These are phyloP conservation scores for Eumaeus atala DNA, from an alignment of 1,140 invertebrate species.

Conservation along the genomic window DNA sequence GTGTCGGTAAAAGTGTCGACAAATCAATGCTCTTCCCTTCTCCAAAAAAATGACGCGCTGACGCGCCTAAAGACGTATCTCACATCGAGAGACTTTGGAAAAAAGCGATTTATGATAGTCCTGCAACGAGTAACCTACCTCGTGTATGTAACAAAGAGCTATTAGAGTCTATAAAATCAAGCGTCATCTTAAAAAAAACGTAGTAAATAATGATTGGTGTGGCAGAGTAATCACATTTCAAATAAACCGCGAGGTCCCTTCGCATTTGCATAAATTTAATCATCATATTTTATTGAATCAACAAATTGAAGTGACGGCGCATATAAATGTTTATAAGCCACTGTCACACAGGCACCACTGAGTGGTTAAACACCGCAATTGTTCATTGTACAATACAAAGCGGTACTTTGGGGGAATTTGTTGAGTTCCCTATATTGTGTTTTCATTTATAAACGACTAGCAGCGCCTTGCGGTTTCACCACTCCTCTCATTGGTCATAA, in stretches of 20 bases:
- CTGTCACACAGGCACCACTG: neutral
- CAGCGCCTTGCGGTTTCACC: too few species aligned
- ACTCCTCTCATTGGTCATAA: too few species aligned
- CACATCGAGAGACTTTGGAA: too few species aligned
- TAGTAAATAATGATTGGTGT: constrained; percentile 3
- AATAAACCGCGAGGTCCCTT: neutral
- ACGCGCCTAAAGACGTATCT: too few species aligned
- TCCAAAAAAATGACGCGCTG: too few species aligned
- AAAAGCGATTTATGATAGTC: too few species aligned
- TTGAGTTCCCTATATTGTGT: too few species aligned
- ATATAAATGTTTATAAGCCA: constrained; percentile 4
- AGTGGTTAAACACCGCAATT: neutral
- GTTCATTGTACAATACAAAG: neutral
- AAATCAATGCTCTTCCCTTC: too few species aligned
- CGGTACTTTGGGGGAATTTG: too few species aligned
- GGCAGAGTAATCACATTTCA: neutral
- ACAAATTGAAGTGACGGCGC: neutral
- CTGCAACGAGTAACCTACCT: neutral
- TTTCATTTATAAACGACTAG: too few species aligned
- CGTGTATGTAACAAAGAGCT: too few species aligned
- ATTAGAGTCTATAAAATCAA: neutral
- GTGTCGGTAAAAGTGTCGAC: too few species aligned
- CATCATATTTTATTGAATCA: constrained; percentile 8
- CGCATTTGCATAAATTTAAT: constrained; percentile 9
- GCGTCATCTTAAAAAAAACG: neutral